Conservation (phyloP, 2,888 invertebrate species). For the Drosophila percnosoma region DNA sequence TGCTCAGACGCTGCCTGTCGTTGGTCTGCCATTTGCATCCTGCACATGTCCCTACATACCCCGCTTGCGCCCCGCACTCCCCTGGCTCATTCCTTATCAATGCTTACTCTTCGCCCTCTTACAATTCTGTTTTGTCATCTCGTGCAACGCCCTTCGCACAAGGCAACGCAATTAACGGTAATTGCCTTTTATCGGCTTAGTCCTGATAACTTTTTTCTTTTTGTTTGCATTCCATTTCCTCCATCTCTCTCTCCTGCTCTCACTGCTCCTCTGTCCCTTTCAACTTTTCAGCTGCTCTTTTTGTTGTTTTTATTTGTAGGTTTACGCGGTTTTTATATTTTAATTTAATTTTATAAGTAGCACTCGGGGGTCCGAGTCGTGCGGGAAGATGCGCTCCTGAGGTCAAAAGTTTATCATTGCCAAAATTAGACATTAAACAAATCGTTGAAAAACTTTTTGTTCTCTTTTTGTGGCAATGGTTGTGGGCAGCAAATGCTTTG, state of each 20-base stretch:
- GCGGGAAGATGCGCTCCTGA: slow-evolving; percentile 3
- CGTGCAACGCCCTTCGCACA: slow-evolving; percentile 53
- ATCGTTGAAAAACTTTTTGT: slow-evolving; percentile 52
- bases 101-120: slow-evolving; percentile 31
- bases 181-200: slow-evolving; percentile 81
- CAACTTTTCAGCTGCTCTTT: slow-evolving; percentile 31
- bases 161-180: slow-evolving; percentile 79
- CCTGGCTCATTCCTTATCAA: slow-evolving; percentile 12
- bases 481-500: slow-evolving; percentile 60
- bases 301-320: slow-evolving; percentile 67
- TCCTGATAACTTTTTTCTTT: slow-evolving; percentile 74
- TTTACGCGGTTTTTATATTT: slow-evolving; percentile 79
- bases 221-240: slow-evolving; percentile 32
- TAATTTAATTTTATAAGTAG: slow-evolving; percentile 77
- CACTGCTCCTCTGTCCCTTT: background rate
- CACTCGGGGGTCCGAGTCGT: slow-evolving; percentile 7
- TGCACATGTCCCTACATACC: slow-evolving; percentile 49
- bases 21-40: slow-evolving; percentile 67
- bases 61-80: background rate
- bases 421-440: slow-evolving; percentile 71
- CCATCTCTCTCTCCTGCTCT: background rate
- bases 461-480: slow-evolving; percentile 45
- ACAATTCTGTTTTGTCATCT: slow-evolving; percentile 55
- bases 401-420: slow-evolving; percentile 66
- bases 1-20: slow-evolving; percentile 27